Evolutionary conservation across 2,113 vertebrate genomes (phyloP), one percentile per base, ranked within the genome.

Genomic region (Cyprinodon variegatus): DNA sequence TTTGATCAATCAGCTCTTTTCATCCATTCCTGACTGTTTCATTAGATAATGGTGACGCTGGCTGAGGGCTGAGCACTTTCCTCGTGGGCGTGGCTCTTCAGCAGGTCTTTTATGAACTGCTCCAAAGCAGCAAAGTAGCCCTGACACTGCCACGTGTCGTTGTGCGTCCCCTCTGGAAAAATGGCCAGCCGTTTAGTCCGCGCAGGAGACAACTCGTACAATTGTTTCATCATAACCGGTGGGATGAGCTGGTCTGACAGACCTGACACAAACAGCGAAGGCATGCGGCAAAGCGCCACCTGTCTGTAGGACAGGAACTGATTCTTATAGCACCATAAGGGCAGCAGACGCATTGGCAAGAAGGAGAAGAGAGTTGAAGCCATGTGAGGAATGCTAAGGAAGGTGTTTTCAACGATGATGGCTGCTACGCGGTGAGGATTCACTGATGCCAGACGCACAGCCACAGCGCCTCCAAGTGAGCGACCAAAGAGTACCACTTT

Each of bases 121-220:
- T 99, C 98, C 20, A 99, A 94, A 70, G 97, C 96, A 65, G 96
- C 93, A 74, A 99, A 99, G 92, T 99, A 99, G 76, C 97, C 97
- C 90, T 98, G 98, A 93, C 97, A 99, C 92, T 99, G 98, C 98
- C 98, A 99, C 0, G 98, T 99, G 91, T 99, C 98, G 22, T 99
- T 99, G 89, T 99, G 98, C 12, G 98, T 99, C 63, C 98, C 98
- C 63, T 99, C 98, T 9, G 97, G 97, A 90, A 99, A 99, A 85
- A 99, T 97, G 1, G 96, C 98, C 80, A 99, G 83, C 84, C 97
- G 96, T 89, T 99, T 99, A 97, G 97, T 99, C 97, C 97, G 97
- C 50, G 98, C 94, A 0, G 97, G 97, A 22, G 98, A 99, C 75
- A 99, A 91, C 89, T 99, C 98, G 12, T 98, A 99, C 37, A 99